Evolutionary conservation across 2,888 invertebrate genomes (phyloP).

Genomic region (Agrilus mali): DNA sequence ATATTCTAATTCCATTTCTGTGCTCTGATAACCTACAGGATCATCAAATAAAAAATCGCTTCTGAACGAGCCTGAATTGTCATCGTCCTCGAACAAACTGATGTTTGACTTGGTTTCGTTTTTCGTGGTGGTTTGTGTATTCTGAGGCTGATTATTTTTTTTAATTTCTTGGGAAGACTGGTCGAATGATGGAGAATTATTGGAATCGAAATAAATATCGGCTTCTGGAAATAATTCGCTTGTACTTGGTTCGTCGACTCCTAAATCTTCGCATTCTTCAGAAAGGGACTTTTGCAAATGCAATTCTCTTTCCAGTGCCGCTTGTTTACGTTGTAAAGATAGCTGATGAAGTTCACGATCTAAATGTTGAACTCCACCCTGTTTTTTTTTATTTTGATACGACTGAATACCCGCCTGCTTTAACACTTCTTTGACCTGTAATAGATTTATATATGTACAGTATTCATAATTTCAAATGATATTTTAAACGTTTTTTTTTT

Average conservation of each 20-base stretch:
- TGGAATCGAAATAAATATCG: slow-evolving; percentile 57
- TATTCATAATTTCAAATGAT: no score
- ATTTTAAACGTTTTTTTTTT: no score
- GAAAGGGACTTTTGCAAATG: slow-evolving; percentile 57
- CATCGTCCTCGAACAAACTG: slow-evolving; percentile 30
- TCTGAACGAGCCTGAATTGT: slow-evolving; percentile 25
- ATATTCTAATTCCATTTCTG: slow-evolving; percentile 24
- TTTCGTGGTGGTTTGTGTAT: slow-evolving; percentile 8
- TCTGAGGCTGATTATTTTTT: slow-evolving; percentile 9
- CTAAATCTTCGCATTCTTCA: slow-evolving; percentile 67
- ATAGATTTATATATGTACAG: no score
- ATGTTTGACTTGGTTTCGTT: slow-evolving; percentile 19
- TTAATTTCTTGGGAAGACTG: slow-evolving; percentile 21
- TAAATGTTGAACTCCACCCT: slow-evolving; percentile 18
- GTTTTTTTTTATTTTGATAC: slow-evolving; percentile 27
- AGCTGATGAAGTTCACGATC: slow-evolving; percentile 30
- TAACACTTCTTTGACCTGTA: no score
- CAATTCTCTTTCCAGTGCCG: slow-evolving; percentile 41
- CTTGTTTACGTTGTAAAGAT: slow-evolving; percentile 34
- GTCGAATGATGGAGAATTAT: slow-evolving; percentile 51
- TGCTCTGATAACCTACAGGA: slow-evolving; percentile 28
- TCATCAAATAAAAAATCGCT: slow-evolving; percentile 30
- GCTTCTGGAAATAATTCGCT: slow-evolving; percentile 69
- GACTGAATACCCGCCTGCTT: slow-evolving; percentile 4
- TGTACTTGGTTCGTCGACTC: slow-evolving; percentile 69